Base-by-base conservation (phyloP, 2,113 vertebrate genomes). In the Eupsittula cactorum region DNA sequence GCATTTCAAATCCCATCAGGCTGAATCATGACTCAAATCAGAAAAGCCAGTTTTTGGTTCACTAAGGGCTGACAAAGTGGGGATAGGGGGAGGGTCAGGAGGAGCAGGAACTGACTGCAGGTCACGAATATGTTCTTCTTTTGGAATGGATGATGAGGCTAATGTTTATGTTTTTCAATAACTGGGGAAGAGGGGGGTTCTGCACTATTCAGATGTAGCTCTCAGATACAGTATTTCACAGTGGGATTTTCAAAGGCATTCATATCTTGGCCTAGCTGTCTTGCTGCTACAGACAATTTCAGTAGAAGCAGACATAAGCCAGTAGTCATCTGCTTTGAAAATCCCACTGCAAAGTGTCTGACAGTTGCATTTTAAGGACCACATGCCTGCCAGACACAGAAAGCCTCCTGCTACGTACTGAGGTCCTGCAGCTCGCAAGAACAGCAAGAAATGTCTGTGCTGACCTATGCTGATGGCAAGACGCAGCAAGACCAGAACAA, bases 1-100 rank as follows among this genome's bases (percentile, higher is more conserved):
- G 95, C 98, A 97, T 97, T 98, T 97, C 94, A 91, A 97, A 97
- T 97, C 94, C 92, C 95, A 97, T 97, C 93, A 97, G 88, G 65
- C 94, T 87, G 95, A 74, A 88, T 68, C 96, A 65, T 94, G 96
- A 98, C 64, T 97, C 93, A 98, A 98, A 97, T 97, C 94, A 96
- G 97, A 95, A 79, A 97, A 97, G 89, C 71, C 83, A 96, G 83
- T 11, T 96, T 95, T 87, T 44, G 88, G 81, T 95, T 96, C 94
- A 92, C 83, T 65, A 85, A 62, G 74, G 96, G 91, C 91, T 92
- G 86, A 44, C 86, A 52, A 70, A 88, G 82, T 70, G 37, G 80
- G 80, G 71, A 12, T 50, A 57, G 86, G 88, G 95, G 90, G 90
- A 85, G 90, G 92, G 85, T 89, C 69, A 21, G 90, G 65, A 75